Percentiles rank a stretch among this genome's conserved stretches.
phyloP scores from a whole-genome alignment of 2,888 invertebrate species.

The Mimas tiliae region DNA sequence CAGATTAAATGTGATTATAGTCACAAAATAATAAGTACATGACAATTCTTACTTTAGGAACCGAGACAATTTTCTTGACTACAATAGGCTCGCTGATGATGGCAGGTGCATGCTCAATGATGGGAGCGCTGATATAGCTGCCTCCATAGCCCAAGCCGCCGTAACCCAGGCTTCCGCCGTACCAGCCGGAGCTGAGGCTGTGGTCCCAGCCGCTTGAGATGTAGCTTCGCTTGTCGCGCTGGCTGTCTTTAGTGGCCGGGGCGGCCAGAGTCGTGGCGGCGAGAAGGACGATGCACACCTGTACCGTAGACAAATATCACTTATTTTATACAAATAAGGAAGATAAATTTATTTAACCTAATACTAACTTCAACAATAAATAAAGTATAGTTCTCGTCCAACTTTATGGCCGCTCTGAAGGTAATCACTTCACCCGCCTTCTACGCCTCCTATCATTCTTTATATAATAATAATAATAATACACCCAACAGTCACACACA shows the following conservation, averaged over 20 bases:
- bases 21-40: not conserved
- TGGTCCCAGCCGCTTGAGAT: constrained; percentile 37
- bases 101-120: constrained; percentile 43
- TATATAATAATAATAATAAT: too few species aligned
- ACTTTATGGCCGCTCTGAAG: too few species aligned
- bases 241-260: constrained; percentile 40
- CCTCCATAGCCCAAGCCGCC: constrained; percentile 31
- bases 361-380: too few species aligned
- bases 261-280: constrained; percentile 47
- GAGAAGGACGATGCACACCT: constrained; percentile 52
- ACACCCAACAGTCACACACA: too few species aligned
- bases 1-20: too few species aligned
- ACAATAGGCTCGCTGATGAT: constrained; percentile 37
- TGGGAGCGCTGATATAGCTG: constrained; percentile 36
- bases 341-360: not conserved
- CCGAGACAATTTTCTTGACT: constrained; percentile 56
- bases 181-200: constrained; percentile 35
- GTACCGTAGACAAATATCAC: constrained; percentile 23
- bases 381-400: too few species aligned
- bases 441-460: too few species aligned
- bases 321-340: not conserved
- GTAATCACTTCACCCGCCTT: too few species aligned
- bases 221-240: constrained; percentile 55
- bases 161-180: constrained; percentile 30
- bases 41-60: constrained; percentile 53